Evolutionary conservation across 37 sponge, comb jelly and placozoan species (phyloP), one percentile per base, ranked within the genome.

Genomic region (Haliclona indistincta): DNA sequence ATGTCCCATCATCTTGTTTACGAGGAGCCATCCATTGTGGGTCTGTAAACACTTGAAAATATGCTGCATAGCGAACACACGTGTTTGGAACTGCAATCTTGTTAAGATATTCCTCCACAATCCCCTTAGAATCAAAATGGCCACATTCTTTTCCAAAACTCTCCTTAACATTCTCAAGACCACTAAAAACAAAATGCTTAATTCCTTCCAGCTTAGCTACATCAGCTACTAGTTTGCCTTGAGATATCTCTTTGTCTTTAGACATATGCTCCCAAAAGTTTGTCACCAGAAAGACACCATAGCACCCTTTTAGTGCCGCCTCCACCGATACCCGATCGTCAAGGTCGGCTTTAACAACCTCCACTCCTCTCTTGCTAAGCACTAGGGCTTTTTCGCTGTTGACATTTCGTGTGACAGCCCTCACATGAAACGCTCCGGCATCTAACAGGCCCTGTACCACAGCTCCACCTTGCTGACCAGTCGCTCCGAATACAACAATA

Each of bases 111-210:
- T 82, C 63, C 38, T 91, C 87, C 34, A 86, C 81, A 34, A 19
- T 28, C 1, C 58, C 86, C 39, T 91, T 91, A 38, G 45, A 35
- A 68, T 91, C 92, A 32, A 91, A 82, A 34, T 91, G 92, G 1
- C 69, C 69, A 45, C 79, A 76, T 39, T 49, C 5, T 34, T 78
- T 69, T 28, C 78, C 81, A 38, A 76, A 71, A 30, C 53, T 71
- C 0, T 76, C 86, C 54, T 84, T 68, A 19, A 75, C 86, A 4
- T 26, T 32, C n/a, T 81, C 82, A 17, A 90, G 74, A 32, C 86
- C 86, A 53, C 91, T 90, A 54, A 37, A 91, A n/a, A 85, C 78
- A 2, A 91, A 37, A 52, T 91, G 92, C 55, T 86, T 70, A 62
- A 91, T 81, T 43, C 92, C 92, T 51, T 32, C 68, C 38, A 76